A percentile compares a stretch with the other conserved stretches of the same genome.
These are phyloP conservation scores for Marcusenius ussheri DNA, from an alignment of 2,113 vertebrate genomes.

Conservation along the genomic window DNA sequence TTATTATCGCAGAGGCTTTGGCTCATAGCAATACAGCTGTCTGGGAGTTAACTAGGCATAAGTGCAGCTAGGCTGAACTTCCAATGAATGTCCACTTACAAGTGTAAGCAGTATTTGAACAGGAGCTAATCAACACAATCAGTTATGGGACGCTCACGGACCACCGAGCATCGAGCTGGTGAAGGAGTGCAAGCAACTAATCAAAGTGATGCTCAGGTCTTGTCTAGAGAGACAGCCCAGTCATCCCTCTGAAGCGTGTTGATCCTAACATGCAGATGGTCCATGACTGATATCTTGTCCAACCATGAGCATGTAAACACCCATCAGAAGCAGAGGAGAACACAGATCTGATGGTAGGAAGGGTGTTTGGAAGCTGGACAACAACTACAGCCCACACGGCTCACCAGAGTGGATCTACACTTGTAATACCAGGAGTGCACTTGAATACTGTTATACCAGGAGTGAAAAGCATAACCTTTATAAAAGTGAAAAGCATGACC, in stretches of 20 bases:
- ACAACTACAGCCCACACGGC: not conserved
- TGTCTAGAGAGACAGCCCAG: not conserved
- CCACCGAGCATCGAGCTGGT: not conserved
- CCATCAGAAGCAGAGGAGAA: not conserved
- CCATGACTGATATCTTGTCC: not conserved
- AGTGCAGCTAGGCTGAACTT: not conserved
- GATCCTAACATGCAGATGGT: not conserved
- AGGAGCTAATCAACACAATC: not conserved
- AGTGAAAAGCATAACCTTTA: not conserved
- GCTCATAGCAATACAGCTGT: not conserved
- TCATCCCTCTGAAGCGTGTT: not conserved
- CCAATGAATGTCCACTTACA: not conserved
- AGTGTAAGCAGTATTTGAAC: not conserved
- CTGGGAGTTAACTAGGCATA: not conserved
- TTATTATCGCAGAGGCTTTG: not conserved
- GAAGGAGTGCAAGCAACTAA: not conserved
- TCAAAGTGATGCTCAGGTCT: not conserved
- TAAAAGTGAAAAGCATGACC: not conserved
- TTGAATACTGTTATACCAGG: not conserved
- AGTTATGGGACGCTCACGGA: not conserved
- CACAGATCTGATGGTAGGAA: not conserved
- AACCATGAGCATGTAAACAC: not conserved
- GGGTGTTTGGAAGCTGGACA: not conserved
- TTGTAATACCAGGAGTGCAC: not conserved
- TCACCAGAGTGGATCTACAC: not conserved